Conservation (phyloP, 2,797 vertebrate species). For the Ptychobarbus kaznakovi region DNA sequence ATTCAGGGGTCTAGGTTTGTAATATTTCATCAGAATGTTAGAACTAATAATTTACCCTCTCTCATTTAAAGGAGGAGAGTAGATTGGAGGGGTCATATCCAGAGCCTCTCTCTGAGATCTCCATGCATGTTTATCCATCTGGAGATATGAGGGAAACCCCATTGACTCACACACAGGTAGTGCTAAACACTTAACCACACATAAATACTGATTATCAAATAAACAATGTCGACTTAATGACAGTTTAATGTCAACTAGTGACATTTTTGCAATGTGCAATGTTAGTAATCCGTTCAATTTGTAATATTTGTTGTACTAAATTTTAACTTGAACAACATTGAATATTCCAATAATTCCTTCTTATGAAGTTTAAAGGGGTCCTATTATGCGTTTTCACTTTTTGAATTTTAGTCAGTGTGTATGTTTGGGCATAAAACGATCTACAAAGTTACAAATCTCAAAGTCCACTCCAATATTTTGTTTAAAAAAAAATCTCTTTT, state of each 20-base stretch:
- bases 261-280: background rate
- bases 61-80: slow-evolving; percentile 62
- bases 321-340: background rate
- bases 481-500: too few relatives aligned
- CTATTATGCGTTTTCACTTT: too few relatives aligned
- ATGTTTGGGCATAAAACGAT: too few relatives aligned
- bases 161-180: slow-evolving; percentile 49
- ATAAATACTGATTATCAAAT: background rate
- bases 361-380: background rate
- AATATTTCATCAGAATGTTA: background rate
- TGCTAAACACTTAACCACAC: slow-evolving; percentile 18
- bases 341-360: background rate
- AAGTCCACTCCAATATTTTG: too few relatives aligned
- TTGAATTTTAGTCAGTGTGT: too few relatives aligned
- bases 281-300: background rate
- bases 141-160: slow-evolving; percentile 51
- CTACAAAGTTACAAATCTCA: too few relatives aligned
- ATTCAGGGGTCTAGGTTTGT: background rate
- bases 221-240: too few relatives aligned
- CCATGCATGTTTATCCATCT: slow-evolving; percentile 71
- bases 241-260: background rate
- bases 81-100: slow-evolving; percentile 58
- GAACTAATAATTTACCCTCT: background rate
- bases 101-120: slow-evolving; percentile 74
- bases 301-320: background rate